These are phyloP conservation scores for Eupsilia transversa DNA, from an alignment of 2,888 invertebrate species.

Conservation along the genomic window DNA sequence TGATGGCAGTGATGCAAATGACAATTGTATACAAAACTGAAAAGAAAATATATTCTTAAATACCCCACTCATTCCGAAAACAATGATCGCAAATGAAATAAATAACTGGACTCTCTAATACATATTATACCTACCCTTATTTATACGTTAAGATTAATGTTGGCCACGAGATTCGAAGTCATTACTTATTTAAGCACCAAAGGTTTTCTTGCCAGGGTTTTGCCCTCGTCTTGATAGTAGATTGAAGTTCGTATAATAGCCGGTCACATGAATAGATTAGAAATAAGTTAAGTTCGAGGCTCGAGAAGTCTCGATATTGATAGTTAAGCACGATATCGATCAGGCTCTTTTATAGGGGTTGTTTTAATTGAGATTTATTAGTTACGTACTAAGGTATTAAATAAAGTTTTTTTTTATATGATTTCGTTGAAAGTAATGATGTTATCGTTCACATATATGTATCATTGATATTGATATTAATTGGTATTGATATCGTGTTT, in stretches of 20 bases:
- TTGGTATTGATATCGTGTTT: too few relatives aligned
- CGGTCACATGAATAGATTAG: slow-evolving; percentile 62
- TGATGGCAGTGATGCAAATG: background rate
- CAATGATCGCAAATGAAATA: slow-evolving; percentile 18
- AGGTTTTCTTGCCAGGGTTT: slow-evolving; percentile 50
- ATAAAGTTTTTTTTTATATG: background rate
- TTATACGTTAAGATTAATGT: slow-evolving; percentile 50
- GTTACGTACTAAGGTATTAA: background rate
- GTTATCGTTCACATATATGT: background rate
- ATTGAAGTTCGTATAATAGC: slow-evolving; percentile 61
- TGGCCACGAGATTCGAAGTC: slow-evolving; percentile 40
- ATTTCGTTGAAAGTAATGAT: slow-evolving; percentile 3
- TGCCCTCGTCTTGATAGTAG: slow-evolving; percentile 49
- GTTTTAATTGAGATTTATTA: slow-evolving; percentile 15
- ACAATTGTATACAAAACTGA: background rate
- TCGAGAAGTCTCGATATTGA: slow-evolving; percentile 52
- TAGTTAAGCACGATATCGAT: slow-evolving; percentile 51
- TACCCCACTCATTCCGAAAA: background rate
- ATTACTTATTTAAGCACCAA: slow-evolving; percentile 63
- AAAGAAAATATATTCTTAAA: background rate
- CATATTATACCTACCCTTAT: slow-evolving; percentile 15
- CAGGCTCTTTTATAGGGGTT: background rate
- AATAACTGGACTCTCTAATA: slow-evolving; percentile 19
- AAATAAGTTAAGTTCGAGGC: slow-evolving; percentile 50
- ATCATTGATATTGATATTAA: background rate